Conservation (phyloP, 2,113 vertebrate species). For the Cricetomys ansorgei region DNA sequence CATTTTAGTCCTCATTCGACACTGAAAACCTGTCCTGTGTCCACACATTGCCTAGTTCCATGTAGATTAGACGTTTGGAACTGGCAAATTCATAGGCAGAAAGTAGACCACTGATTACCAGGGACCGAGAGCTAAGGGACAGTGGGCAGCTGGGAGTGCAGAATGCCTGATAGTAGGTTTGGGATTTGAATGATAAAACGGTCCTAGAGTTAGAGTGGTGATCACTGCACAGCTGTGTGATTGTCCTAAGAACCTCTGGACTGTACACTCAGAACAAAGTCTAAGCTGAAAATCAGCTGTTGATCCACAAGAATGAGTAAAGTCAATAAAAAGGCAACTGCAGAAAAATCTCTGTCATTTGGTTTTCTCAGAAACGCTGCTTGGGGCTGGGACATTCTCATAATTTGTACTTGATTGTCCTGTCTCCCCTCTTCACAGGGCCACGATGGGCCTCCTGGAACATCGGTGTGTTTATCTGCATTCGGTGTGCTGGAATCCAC, state of each 20-base stretch:
- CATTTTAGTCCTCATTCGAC: neutral
- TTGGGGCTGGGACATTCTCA: constrained; percentile 10
- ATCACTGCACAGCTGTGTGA: neutral
- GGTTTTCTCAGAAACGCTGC: constrained; percentile 37
- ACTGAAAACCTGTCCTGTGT: constrained; percentile 22
- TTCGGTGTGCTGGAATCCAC: constrained; percentile 98
- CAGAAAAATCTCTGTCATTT: constrained; percentile 24
- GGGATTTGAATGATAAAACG: neutral
- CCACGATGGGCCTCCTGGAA: constrained; percentile 99
- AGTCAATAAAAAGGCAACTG: neutral
- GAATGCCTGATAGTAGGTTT: neutral
- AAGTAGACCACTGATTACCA: constrained; percentile 4
- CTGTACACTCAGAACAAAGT: neutral
- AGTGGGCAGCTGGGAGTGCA: neutral
- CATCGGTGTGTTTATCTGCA: constrained; percentile 97
- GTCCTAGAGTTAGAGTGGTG: constrained; percentile 38
- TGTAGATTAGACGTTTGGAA: constrained; percentile 8
- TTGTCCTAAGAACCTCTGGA: neutral
- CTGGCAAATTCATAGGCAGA: constrained; percentile 33
- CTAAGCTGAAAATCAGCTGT: neutral
- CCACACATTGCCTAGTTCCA: neutral
- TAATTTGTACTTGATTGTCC: neutral
- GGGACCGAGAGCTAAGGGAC: neutral
- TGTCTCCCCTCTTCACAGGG: constrained; percentile 85
- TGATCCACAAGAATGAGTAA: constrained; percentile 17